Evolutionary conservation across 2,797 vertebrate species (phyloP), one percentile per base, ranked within the genome.

Genomic region (Hyperoplus immaculatus): DNA sequence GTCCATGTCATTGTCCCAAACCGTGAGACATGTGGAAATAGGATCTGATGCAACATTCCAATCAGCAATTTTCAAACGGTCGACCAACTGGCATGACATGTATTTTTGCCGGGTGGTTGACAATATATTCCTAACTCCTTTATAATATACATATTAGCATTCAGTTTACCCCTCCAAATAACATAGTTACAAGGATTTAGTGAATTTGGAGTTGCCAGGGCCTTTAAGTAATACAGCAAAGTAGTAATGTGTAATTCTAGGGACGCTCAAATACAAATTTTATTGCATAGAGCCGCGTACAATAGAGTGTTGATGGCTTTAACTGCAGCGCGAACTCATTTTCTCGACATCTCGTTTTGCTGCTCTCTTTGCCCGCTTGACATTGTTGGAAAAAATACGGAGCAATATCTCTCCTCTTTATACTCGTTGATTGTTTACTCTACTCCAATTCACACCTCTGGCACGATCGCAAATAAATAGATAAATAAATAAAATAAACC

Each of bases 381-480:
- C 75, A 79, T 81, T 46, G 79, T 80, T 77, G 13, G 53, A 49
- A 82, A 49, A 82, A 87, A 82, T 60, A 65, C 42, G 67, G 55
- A 69, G 74, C 66, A 46, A 43, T 84, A 43, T 84, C 80, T 80
- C 59, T 77, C 45, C 41, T 76, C 69, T 80, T 72, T 49, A 79
- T 89, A 29, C 29, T 87, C 82, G 86, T 83, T 93, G 87, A 89
- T 92, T 89, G 85, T 93, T 93, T 87, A 80, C 85, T 87, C 85
- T 81, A 72, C 56, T 90, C 29, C 81, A 87, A 87, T 93, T 93
- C 81, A 82, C 93, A 93, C 93, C 84, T 91, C 75, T 53, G 72
- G 36, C 13, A 36, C 56, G 50, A 73, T 29, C 3, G 3, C 29
- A 56, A 72, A 63, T 75, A 72, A 69, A 18, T 36, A 43, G 18